phyloP scores from a whole-genome alignment of 1,140 invertebrate species.

The Laupala kohalensis region DNA sequence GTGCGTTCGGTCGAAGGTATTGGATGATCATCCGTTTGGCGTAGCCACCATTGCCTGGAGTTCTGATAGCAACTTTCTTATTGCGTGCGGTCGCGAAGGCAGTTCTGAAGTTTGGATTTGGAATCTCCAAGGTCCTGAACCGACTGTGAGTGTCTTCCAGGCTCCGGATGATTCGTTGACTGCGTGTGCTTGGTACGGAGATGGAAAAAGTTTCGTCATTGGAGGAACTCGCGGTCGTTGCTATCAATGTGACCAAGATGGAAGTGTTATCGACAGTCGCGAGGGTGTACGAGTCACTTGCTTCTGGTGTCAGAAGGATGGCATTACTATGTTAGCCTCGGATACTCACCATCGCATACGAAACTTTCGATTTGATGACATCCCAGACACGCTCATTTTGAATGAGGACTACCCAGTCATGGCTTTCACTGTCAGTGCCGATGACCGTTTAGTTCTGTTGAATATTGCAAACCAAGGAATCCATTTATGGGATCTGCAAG shows the following conservation, averaged over 20 bases:
- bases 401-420: constrained; percentile 93
- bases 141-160: constrained; percentile 57
- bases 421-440: constrained; percentile 86
- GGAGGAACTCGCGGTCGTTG: constrained; percentile 92
- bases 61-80: constrained; percentile 78
- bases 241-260: constrained; percentile 85
- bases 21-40: constrained; percentile 80
- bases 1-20: constrained; percentile 53
- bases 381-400: constrained; percentile 38
- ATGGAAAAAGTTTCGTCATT: constrained; percentile 80
- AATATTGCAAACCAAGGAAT: constrained; percentile 94
- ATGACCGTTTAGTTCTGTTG: constrained; percentile 73
- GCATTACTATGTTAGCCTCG: constrained; percentile 82
- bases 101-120: constrained; percentile 92
- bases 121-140: constrained; percentile 64
- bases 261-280: constrained; percentile 87
- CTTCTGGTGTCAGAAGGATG: constrained; percentile 74
- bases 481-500: constrained; percentile 91
- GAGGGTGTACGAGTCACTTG: constrained; percentile 94
- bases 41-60: constrained; percentile 83
- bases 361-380: constrained; percentile 76
- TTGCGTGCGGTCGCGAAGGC: constrained; percentile 90
- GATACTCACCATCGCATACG: constrained; percentile 93
- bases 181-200: constrained; percentile 83
- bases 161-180: constrained; percentile 86